Evolutionary conservation across 2,113 vertebrate species (phyloP), one percentile per base, ranked within the genome.

Genomic region (Bubo blakistoni): DNA sequence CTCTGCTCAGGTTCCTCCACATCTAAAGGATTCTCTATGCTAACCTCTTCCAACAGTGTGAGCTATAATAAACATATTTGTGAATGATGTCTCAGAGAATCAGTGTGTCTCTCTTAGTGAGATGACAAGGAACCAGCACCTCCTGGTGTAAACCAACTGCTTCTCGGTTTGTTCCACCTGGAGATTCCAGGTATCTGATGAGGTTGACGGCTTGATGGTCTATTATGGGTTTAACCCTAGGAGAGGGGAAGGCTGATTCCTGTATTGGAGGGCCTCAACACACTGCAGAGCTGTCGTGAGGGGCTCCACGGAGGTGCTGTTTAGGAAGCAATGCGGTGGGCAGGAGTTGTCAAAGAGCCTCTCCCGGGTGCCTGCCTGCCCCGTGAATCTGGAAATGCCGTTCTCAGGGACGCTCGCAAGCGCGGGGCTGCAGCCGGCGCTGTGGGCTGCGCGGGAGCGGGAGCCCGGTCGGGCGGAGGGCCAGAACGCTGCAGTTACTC

Each of bases 371-470:
- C 14, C 22, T 4, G 14, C 7, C 8, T 9, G 55, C 20, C 11
- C 34, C 8, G 5, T 13, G 24, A n/a, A 6, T 58, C 24, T n/a
- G 24, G 5, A 30, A 15, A 24, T 4, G 15, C 32, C 36, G 20
- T 20, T 32, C 10, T 1, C 14, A 25, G 19, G 6, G 18, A 9
- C 25, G 9, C 38, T 4, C 2, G 22, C 34, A 27, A 29, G 22
- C 2, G 5, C 17, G 26, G 21, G 32, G 73, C 55, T 38, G 46
- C 57, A 47, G 55, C 13, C 15, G 11, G 13, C 1, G 4, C 55
- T 14, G 17, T 2, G 16, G 2, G 2, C 13, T 11, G 44, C 46
- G 21, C 49, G 3, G 14, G 20, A 42, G 51, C 1, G 3, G 15
- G 25, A 32, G 21, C 15, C 14, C 19, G 15, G 20, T 6, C 16